Conservation (phyloP, 2,888 invertebrate species). For the Drosophila setosimentum region DNA sequence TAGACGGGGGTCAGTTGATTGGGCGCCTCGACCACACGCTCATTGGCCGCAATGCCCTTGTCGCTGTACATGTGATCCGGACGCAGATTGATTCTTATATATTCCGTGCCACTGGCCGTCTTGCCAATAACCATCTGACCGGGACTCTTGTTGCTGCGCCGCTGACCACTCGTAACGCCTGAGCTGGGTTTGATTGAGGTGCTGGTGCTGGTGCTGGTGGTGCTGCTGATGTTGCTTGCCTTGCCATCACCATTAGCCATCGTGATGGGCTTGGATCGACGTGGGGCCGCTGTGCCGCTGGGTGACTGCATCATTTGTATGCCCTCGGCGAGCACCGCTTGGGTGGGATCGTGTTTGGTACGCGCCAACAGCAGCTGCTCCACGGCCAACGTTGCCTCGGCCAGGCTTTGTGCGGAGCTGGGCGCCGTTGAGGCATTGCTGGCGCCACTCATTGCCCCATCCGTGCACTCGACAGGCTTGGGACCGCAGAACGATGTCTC, state of each 20-base stretch:
- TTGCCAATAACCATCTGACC: slow-evolving; percentile 84
- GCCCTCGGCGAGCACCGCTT: slow-evolving; percentile 88
- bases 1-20: slow-evolving; percentile 74
- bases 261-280: slow-evolving; percentile 61
- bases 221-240: slow-evolving; percentile 17
- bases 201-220: neutral
- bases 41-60: slow-evolving; percentile 86
- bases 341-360: slow-evolving; percentile 88
- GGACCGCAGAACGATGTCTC: slow-evolving; percentile 96
- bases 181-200: slow-evolving; percentile 24
- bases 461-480: slow-evolving; percentile 88
- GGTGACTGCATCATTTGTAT: slow-evolving; percentile 86
- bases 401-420: slow-evolving; percentile 62
- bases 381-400: slow-evolving; percentile 69
- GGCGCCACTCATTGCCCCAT: slow-evolving; percentile 73
- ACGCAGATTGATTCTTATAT: slow-evolving; percentile 90
- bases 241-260: slow-evolving; percentile 75
- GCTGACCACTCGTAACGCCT: slow-evolving; percentile 69
- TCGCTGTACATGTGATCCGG: slow-evolving; percentile 90
- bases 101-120: slow-evolving; percentile 86
- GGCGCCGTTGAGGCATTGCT: slow-evolving; percentile 65
- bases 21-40: slow-evolving; percentile 82
- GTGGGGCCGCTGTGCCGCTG: slow-evolving; percentile 4
- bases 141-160: slow-evolving; percentile 81
- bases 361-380: slow-evolving; percentile 87